phyloP scores from a whole-genome alignment of 2,797 vertebrate genomes.

The Orientallactaga sibirica region DNA sequence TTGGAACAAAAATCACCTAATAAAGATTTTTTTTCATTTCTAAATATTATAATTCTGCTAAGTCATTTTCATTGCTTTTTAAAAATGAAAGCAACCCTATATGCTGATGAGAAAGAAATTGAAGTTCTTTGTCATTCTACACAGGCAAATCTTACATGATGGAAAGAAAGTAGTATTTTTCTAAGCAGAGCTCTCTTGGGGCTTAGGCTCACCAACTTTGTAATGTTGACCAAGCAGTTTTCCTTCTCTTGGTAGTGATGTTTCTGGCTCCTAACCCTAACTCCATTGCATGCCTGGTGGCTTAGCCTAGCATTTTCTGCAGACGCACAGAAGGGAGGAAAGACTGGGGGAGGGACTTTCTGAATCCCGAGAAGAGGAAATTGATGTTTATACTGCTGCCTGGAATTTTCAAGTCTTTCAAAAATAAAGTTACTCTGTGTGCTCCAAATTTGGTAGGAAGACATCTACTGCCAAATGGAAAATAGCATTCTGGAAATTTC shows the following conservation, averaged over 20 bases:
- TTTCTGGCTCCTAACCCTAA: neutral
- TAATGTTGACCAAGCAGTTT: neutral
- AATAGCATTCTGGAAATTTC: slow-evolving; percentile 17
- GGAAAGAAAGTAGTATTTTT: neutral
- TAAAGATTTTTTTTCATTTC: neutral
- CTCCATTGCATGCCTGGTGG: neutral
- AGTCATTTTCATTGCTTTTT: slow-evolving; percentile 22
- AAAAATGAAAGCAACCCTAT: slow-evolving; percentile 39
- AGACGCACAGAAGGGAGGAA: slow-evolving; percentile 3
- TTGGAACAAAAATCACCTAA: neutral
- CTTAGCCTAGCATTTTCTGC: slow-evolving; percentile 12
- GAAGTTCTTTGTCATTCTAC: slow-evolving; percentile 23
- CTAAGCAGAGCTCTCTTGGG: neutral
- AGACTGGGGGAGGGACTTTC: neutral
- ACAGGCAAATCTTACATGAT: neutral
- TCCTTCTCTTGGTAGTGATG: neutral
- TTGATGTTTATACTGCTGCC: slow-evolving; percentile 4
- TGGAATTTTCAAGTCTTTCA: slow-evolving; percentile 56
- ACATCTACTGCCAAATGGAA: slow-evolving; percentile 23
- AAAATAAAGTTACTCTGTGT: neutral
- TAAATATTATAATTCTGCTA: slow-evolving; percentile 47
- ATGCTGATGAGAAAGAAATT: slow-evolving; percentile 29
- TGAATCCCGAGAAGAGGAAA: slow-evolving; percentile 56
- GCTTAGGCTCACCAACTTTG: neutral
- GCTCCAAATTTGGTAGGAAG: neutral